Evolutionary conservation across 1,140 invertebrate genomes (phyloP), one percentile per base, ranked within the genome.

Genomic region (Papilio glaucus): DNA sequence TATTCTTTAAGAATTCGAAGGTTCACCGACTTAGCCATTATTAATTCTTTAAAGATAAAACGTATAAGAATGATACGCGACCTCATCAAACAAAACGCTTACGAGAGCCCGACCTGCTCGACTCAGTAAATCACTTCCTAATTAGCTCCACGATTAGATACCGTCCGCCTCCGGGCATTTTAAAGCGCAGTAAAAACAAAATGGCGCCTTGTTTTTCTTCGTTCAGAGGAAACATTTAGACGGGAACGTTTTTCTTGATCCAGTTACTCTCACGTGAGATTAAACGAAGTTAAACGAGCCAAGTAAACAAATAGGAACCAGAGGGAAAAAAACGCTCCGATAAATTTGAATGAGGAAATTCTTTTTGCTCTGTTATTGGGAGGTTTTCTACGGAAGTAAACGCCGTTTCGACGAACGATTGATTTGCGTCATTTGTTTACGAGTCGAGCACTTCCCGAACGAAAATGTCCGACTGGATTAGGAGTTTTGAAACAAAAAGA

Each of bases 301-400:
- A 65, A 37, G 62, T 65, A 65, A 65, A 65, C 62, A 65, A 65
- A 65, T 65, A 65, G 62, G 62, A 65, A 21, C 62, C 33, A 37
- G 18, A 65, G 33, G 62, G n/a, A n/a, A 65, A 65, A 65, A 65
- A 65, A 65, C 62, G 62, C 62, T 65, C n/a, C 62, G 62, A 65
- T 65, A 65, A 65, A 65, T 65, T 65, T 65, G 62, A 65, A 65
- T 65, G 33, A 65, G 62, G 62, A 65, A 65, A 65, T 65, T 65
- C 62, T 65, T 65, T 65, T 65, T 39, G 9, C 62, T 65, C 62
- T 65, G 62, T 65, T 65, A 65, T 65, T 65, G 62, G 60, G 62
- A 65, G 62, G 62, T 65, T 65, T 65, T 65, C 62, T 65, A 65
- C 18, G 62, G 62, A 65, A 41, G 33, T 65, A 38, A 39, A 65